Evolutionary conservation across 2,113 vertebrate species (phyloP).

Genomic region (Arenaria interpres): DNA sequence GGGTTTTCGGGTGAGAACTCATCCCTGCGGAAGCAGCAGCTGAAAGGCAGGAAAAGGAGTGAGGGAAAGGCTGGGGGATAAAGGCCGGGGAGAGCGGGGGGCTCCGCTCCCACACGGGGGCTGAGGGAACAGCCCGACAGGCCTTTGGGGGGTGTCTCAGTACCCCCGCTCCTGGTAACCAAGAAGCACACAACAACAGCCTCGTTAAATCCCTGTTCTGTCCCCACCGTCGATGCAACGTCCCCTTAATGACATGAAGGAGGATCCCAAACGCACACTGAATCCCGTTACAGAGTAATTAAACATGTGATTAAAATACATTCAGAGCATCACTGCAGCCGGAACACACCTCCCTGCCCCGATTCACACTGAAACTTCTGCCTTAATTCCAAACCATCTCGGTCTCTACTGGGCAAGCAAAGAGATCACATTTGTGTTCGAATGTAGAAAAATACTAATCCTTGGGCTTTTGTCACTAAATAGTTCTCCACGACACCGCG

Average conservation of each 20-base stretch:
- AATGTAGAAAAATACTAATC: background rate
- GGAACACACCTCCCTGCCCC: background rate
- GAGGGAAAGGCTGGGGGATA: too few species aligned
- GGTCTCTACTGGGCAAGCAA: background rate
- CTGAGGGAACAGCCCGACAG: too few species aligned
- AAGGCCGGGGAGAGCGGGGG: too few species aligned
- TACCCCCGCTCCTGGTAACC: background rate
- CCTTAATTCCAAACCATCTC: background rate
- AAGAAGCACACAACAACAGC: accelerated
- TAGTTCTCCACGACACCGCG: accelerated
- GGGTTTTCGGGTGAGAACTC: too few species aligned
- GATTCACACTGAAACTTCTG: background rate
- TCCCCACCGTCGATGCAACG: accelerated
- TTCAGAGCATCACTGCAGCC: background rate
- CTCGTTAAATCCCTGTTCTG: too few species aligned
- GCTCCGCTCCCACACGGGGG: too few species aligned
- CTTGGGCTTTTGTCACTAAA: background rate
- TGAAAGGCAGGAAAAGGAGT: too few species aligned
- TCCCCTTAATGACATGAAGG: accelerated
- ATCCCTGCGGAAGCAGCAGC: too few species aligned
- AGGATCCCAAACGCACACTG: background rate
- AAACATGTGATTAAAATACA: background rate
- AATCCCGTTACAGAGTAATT: background rate
- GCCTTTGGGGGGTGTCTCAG: too few species aligned
- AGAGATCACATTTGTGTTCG: background rate